Conservation (phyloP, 2,888 invertebrate species). For the Ochlodes sylvanus region DNA sequence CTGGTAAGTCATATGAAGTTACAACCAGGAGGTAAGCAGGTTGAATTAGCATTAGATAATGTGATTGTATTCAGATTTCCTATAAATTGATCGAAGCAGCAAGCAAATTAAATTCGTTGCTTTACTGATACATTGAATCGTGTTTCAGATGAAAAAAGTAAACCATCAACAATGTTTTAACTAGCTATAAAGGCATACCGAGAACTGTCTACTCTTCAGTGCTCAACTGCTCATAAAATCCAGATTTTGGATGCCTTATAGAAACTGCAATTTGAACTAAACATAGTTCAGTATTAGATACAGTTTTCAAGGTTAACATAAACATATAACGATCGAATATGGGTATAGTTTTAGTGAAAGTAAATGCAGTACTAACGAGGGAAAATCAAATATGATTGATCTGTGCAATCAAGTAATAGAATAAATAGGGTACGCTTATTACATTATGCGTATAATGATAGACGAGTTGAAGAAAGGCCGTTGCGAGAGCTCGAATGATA, state of each 20-base stretch:
- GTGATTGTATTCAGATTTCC: neutral
- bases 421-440: slow-evolving; percentile 42
- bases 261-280: neutral
- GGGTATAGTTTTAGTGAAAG: slow-evolving; percentile 42
- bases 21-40: neutral
- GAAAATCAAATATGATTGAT: slow-evolving; percentile 48
- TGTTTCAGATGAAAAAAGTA: too few species aligned
- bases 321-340: slow-evolving; percentile 26
- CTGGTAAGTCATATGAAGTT: slow-evolving; percentile 40
- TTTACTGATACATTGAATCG: too few species aligned
- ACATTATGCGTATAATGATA: slow-evolving; percentile 42
- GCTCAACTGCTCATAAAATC: neutral
- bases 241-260: neutral
- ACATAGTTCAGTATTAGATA: slow-evolving; percentile 40
- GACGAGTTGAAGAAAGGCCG: slow-evolving; percentile 25
- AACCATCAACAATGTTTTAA: too few species aligned
- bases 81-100: too few species aligned
- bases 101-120: too few species aligned
- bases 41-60: neutral
- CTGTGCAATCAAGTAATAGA: slow-evolving; percentile 46
- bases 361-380: slow-evolving; percentile 37
- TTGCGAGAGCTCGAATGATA: neutral
- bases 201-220: too few species aligned
- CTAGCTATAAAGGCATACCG: too few species aligned
- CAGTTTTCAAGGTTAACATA: slow-evolving; percentile 23